phyloP scores from a whole-genome alignment of 2,888 invertebrate genomes.

The Platycheirus albimanus region DNA sequence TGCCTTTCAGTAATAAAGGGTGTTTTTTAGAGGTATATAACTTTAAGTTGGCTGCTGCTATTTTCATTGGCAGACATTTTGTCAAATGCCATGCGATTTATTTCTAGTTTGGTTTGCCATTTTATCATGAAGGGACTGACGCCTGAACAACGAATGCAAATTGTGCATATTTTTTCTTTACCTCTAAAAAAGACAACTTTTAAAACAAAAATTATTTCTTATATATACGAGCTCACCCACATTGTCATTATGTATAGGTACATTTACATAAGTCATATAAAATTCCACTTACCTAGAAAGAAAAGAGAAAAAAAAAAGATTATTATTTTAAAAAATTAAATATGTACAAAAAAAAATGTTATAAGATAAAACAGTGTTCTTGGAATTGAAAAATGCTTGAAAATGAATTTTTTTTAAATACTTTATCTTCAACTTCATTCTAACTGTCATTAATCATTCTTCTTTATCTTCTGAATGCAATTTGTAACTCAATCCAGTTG shows the following conservation, averaged over 20 bases:
- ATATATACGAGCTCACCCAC: conserved; percentile 37
- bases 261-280: neutral
- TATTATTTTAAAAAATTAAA: neutral
- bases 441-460: conserved; percentile 58
- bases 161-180: too few species aligned
- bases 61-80: too few species aligned
- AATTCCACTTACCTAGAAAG: conserved; percentile 64
- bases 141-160: too few species aligned
- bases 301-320: conserved; percentile 34
- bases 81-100: too few species aligned
- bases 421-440: neutral
- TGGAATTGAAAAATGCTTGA: conserved; percentile 26
- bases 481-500: conserved; percentile 58
- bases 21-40: too few species aligned
- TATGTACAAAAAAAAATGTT: neutral
- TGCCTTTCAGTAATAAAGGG: too few species aligned
- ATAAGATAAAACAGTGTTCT: conserved; percentile 9
- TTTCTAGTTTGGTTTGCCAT: too few species aligned
- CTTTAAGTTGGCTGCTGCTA: too few species aligned
- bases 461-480: conserved; percentile 7
- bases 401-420: neutral
- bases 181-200: too few species aligned
- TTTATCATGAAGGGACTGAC: too few species aligned
- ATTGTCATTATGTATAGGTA: neutral
- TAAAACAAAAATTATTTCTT: neutral